Percentiles rank a stretch among this genome's conserved stretches.
Evolutionary conservation across 2,888 invertebrate genomes (phyloP).

Genomic region (Idaea dimidiata): DNA sequence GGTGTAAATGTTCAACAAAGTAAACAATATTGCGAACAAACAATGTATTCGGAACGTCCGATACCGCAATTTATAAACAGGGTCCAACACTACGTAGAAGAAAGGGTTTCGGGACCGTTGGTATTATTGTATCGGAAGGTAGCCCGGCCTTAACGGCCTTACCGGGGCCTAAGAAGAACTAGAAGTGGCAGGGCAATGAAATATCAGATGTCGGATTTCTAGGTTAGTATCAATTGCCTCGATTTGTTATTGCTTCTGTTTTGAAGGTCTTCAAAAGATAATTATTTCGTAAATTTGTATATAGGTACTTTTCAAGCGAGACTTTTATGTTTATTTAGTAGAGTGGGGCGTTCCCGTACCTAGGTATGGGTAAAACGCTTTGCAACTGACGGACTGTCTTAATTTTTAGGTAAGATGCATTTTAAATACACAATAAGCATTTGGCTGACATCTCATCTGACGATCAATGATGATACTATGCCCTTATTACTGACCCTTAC

Average conservation of each 20-base stretch:
- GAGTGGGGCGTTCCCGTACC: too few relatives aligned
- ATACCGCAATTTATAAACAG: constrained; percentile 77
- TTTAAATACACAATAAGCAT: too few relatives aligned
- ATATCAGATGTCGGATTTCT: background rate
- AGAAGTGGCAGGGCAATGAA: constrained; percentile 24
- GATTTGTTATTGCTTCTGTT: background rate
- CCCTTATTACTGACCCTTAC: too few relatives aligned
- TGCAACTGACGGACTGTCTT: too few relatives aligned
- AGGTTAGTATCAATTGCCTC: background rate
- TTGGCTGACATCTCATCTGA: too few relatives aligned
- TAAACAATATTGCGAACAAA: constrained; percentile 54
- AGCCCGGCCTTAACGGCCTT: constrained; percentile 68
- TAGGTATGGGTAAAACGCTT: background rate
- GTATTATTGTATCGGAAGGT: constrained; percentile 80
- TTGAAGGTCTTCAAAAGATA: background rate
- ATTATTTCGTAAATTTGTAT: too few relatives aligned
- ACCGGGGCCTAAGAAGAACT: constrained; percentile 25
- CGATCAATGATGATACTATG: too few relatives aligned
- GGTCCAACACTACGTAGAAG: constrained; percentile 47
- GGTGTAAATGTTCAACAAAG: constrained; percentile 24
- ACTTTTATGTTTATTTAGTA: too few relatives aligned
- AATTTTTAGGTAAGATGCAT: too few relatives aligned
- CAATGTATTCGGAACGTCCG: constrained; percentile 53
- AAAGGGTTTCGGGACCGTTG: constrained; percentile 64
- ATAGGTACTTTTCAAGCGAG: too few relatives aligned